Evolutionary conservation across 1,140 invertebrate species (phyloP), one percentile per base, ranked within the genome.

Genomic region (Lordiphosa clarofinis): DNA sequence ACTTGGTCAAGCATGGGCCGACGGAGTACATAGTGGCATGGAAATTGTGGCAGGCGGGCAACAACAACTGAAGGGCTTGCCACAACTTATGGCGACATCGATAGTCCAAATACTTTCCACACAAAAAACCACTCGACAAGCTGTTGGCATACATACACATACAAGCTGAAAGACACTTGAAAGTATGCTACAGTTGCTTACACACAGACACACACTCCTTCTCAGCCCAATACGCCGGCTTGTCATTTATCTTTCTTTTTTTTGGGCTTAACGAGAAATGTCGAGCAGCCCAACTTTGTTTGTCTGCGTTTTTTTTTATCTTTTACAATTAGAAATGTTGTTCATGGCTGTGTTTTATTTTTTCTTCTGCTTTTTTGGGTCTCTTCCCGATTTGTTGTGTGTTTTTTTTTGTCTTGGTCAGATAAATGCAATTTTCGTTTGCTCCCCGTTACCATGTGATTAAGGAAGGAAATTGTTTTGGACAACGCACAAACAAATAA

Each of bases 401-500:
- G 82, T 81, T 81, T 58, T 81, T 81, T 61, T 28, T 38, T 40
- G 70, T 56, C 21, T 50, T 54, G 76, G 66, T 60, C 67, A 82
- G 76, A 81, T 81, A 81, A 81, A 81, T 81, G 66, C 59, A 76
- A 81, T 81, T 82, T 82, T 68, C 47, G 67, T n/a, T 53, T 42
- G 57, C 36, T 57, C 62, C 63, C 63, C 56, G 72, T 65, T 81
- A 68, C 76, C 74, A 61, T 73, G 78, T 87, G 84, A 87, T 87
- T 87, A 87, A 84, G 84, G 84, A 87, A 87, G 84, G 84, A 87
- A 87, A 87, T 87, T 87, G 84, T 87, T 87, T 87, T 84, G 84
- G 84, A 86, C 78, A 76, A 71, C 73, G 60, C 69, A 73, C 59
- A 76, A 69, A 86, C 73, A 82, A 75, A 81, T 75, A 74, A 61